phyloP scores from a whole-genome alignment of 2,888 invertebrate genomes.

The Torymus auratus region DNA sequence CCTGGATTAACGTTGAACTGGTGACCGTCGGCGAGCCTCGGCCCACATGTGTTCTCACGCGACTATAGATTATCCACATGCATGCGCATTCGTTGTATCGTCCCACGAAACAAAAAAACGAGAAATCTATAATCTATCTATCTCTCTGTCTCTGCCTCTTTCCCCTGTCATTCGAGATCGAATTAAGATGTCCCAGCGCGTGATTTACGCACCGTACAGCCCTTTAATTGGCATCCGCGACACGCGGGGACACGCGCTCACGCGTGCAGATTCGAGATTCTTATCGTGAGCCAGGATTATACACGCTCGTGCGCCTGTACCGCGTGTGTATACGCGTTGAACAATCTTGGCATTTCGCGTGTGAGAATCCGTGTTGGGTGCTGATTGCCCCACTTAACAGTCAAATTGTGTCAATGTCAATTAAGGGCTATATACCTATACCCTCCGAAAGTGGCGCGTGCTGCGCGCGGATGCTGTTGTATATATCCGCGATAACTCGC shows the following conservation, averaged over 20 bases:
- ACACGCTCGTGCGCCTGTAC: slow-evolving; percentile 1
- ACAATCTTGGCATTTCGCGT: slow-evolving; percentile 21
- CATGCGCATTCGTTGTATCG: too few species aligned
- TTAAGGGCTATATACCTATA: slow-evolving; percentile 1
- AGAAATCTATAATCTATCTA: too few species aligned
- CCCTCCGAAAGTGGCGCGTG: not conserved
- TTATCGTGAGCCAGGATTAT: slow-evolving; percentile 39
- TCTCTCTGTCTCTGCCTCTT: too few species aligned
- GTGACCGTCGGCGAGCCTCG: too few species aligned
- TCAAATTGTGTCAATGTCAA: slow-evolving; percentile 34
- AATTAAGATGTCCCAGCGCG: slow-evolving; percentile 52
- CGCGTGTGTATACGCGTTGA: slow-evolving; percentile 10
- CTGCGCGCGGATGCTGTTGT: too few species aligned
- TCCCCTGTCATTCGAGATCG: slow-evolving; percentile 51
- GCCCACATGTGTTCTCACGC: too few species aligned
- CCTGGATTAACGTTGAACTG: too few species aligned
- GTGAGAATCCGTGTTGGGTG: slow-evolving; percentile 7
- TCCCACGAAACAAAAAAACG: too few species aligned
- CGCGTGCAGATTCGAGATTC: not conserved
- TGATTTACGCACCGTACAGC: slow-evolving; percentile 50
- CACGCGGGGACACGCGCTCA: not conserved
- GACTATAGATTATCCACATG: too few species aligned
- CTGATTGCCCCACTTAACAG: slow-evolving; percentile 24
- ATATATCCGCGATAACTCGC: too few species aligned
- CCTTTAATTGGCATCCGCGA: slow-evolving; percentile 54